Percentiles rank a stretch among this genome's conserved stretches.
Conservation (phyloP, 1,140 invertebrate species). For the Drosophila ogumai region DNA sequence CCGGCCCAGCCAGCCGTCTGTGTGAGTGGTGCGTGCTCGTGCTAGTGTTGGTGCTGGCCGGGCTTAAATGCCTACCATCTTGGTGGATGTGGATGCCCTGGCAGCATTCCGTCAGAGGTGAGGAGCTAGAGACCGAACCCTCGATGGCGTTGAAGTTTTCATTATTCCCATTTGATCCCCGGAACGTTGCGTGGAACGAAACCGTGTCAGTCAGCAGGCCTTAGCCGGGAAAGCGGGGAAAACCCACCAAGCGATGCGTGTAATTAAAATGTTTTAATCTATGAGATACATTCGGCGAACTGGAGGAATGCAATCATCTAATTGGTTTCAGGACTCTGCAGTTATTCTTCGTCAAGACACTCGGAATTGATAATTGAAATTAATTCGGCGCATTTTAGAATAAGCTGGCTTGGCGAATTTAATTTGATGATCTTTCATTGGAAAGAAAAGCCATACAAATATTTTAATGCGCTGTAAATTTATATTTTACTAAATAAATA, state of each 20-base stretch:
- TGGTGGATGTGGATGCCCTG: conserved; percentile 46
- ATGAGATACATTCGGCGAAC: conserved; percentile 27
- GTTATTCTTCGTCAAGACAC: conserved; percentile 9
- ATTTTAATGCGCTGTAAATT: too few relatives aligned
- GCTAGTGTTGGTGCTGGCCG: conserved; percentile 20
- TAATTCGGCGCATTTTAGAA: background rate
- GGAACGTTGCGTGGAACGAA: conserved; percentile 57
- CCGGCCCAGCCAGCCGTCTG: conserved; percentile 25
- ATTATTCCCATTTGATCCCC: conserved; percentile 62
- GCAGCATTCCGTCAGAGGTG: conserved; percentile 63
- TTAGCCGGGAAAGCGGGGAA: conserved; percentile 1
- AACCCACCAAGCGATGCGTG: conserved; percentile 42
- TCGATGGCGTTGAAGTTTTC: conserved; percentile 61
- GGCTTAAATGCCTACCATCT: conserved; percentile 59
- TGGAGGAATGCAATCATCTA: conserved; percentile 39
- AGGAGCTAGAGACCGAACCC: conserved; percentile 20
- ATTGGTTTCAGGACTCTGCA: conserved; percentile 22
- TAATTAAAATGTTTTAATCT: conserved; percentile 65
- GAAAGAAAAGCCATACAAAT: background rate
- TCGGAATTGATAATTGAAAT: conserved; percentile 5
- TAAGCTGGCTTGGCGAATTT: conserved; percentile 11
- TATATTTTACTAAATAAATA: too few relatives aligned
- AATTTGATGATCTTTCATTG: conserved; percentile 3
- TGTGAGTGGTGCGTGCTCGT: conserved; percentile 18
- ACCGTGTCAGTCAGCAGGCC: conserved; percentile 34